Evolutionary conservation across 1,140 invertebrate species (phyloP).

Genomic region (Lineus longissimus): DNA sequence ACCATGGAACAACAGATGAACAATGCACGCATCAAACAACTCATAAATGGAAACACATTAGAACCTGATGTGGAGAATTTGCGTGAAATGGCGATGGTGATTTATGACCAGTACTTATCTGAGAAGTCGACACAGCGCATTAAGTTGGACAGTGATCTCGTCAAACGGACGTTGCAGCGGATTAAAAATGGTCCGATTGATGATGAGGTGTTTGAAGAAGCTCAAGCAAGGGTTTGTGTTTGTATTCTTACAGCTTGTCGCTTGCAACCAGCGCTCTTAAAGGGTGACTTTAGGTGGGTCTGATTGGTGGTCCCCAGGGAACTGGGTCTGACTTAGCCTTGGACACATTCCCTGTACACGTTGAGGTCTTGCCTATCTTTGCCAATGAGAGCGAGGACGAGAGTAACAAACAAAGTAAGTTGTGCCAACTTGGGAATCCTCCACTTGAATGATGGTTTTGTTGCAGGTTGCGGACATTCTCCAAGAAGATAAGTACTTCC

Average conservation of each 20-base stretch:
- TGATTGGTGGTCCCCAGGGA: no score
- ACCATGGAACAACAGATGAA: constrained; percentile 74
- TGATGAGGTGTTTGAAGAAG: constrained; percentile 80
- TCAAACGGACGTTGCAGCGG: constrained; percentile 63
- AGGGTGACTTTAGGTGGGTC: no score
- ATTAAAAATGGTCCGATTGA: constrained; percentile 63
- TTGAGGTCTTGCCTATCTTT: no score
- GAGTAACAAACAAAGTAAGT: no score
- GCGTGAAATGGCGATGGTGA: constrained; percentile 71
- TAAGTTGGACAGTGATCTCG: constrained; percentile 63
- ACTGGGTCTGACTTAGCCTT: no score
- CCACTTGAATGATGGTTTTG: no score
- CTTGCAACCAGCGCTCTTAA: no score
- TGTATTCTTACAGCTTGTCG: background rate
- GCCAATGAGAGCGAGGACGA: no score
- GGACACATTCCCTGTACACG: no score
- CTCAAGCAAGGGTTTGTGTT: constrained; percentile 60
- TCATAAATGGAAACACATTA: constrained; percentile 15
- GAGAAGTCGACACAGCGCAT: constrained; percentile 69
- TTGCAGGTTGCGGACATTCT: constrained; percentile 53
- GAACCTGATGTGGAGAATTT: constrained; percentile 61
- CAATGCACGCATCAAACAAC: constrained; percentile 49
- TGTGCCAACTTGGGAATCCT: no score
- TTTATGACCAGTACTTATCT: constrained; percentile 78
- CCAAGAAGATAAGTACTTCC: constrained; percentile 65